Conservation (phyloP, 1,140 invertebrate genomes). For the Apis cerana region DNA sequence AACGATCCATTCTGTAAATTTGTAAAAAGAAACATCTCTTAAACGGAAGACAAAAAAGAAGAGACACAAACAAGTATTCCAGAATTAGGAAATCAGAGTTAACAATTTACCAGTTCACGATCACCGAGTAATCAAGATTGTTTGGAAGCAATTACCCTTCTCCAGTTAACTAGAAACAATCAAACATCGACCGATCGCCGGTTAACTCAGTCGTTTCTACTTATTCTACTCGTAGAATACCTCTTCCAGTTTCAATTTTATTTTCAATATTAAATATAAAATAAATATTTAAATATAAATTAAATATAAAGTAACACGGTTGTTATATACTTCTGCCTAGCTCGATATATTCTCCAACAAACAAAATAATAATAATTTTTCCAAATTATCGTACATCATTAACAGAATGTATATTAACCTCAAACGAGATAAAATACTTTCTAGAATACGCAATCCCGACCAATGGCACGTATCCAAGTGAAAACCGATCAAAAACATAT, state of each 20-base stretch:
- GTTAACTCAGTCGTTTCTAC: conserved; percentile 8
- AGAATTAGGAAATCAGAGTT: background rate
- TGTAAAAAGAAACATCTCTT: too few relatives aligned
- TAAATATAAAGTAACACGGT: too few relatives aligned
- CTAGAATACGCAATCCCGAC: background rate
- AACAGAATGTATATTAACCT: background rate
- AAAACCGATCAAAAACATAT: background rate
- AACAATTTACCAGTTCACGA: conserved; percentile 4
- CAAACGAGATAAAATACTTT: background rate
- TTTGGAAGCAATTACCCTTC: conserved; percentile 10
- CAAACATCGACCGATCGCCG: background rate
- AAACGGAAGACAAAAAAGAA: background rate
- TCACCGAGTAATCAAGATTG: conserved; percentile 21
- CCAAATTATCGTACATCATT: too few relatives aligned
- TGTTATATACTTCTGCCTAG: too few relatives aligned
- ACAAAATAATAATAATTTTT: too few relatives aligned
- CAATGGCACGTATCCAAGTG: conserved; percentile 19
- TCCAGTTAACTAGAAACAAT: conserved; percentile 5
- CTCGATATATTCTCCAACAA: too few relatives aligned
- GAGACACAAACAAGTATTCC: background rate
- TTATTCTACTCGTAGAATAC: background rate
- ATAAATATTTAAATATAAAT: too few relatives aligned
- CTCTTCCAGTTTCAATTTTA: background rate
- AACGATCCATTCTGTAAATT: too few relatives aligned
- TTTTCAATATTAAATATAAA: too few relatives aligned